Evolutionary conservation across 1,140 invertebrate genomes (phyloP), one percentile per base, ranked within the genome.

Genomic region (Bombus waltoni): DNA sequence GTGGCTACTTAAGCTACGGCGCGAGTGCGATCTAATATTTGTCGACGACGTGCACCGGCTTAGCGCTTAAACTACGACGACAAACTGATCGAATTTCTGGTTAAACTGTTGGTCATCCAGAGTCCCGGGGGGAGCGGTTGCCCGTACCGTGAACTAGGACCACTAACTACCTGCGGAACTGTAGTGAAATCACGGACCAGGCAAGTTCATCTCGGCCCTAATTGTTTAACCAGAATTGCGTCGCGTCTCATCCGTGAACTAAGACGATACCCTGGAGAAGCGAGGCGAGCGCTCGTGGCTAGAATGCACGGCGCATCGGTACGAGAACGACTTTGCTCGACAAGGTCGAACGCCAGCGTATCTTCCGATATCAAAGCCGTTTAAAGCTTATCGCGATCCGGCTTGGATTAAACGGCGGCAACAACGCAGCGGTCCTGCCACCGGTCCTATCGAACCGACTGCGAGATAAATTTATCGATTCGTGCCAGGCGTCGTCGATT

Each of bases 1-100:
- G 66, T 28, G 47, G 65, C 66, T 78, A 77, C 73, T 83, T 78
- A 47, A 62, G 53, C 32, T 15, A 47, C 22, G 5, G 25, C 42
- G 35, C 11, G 9, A 13, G 47, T 28, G 40, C 76, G 25, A 80
- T 84, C 83, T 77, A 71, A 79, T 71, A 71, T 71, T 84, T 72
- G 68, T 44, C 65, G 53, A 72, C 35, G 76, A 1, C 18, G 44
- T n/a, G 47, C 25, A 25, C 59, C n/a, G n/a, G 38, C 47, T 32
- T 32, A n/a, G 40, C 4, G 82, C 66, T 79, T 59, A 78, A 84
- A 84, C 82, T 71, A 66, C 66, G 47, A 35, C 76, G 82, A 84
- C 82, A 84, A 84, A 71, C 75, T 79, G 82, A 84, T 84, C 82
- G 82, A 78, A 84, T 84, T 84, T 79, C 75, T 79, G 76, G 82